Conservation (phyloP, 2,113 vertebrate species). For the Pedionomus torquatus region DNA sequence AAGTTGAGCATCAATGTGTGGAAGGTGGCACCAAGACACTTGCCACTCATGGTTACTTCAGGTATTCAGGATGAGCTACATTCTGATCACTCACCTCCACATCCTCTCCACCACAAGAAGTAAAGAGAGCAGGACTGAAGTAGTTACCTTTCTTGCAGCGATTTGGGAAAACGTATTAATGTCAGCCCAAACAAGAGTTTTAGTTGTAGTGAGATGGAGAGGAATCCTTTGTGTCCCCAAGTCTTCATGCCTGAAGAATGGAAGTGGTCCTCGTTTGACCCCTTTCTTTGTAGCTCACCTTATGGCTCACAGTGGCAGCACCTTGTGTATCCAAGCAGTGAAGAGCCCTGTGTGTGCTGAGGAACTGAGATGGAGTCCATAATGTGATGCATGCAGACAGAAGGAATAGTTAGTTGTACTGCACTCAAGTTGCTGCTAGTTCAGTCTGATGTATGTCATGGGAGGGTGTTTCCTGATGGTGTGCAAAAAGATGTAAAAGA, state of each 20-base stretch:
- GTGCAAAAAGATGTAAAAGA: neutral
- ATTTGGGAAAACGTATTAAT: neutral
- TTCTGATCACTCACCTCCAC: neutral
- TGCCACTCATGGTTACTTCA: neutral
- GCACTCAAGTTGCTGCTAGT: neutral
- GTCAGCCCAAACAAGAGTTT: neutral
- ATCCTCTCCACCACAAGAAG: neutral
- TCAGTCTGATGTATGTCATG: fast-evolving
- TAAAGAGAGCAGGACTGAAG: neutral
- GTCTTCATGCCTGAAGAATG: neutral
- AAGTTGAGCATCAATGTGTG: neutral
- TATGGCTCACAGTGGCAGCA: neutral
- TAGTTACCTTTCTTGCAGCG: neutral
- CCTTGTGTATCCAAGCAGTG: neutral
- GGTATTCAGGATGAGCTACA: neutral
- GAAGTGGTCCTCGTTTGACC: neutral
- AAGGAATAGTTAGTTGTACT: neutral
- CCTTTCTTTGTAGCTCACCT: neutral
- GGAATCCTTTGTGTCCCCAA: neutral
- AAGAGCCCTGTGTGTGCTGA: neutral
- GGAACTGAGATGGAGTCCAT: neutral
- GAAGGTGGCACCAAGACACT: neutral
- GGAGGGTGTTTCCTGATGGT: neutral
- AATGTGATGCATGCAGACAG: neutral
- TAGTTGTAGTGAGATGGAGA: neutral